Evolutionary conservation across 2,888 invertebrate species (phyloP).

Genomic region (Pedicia rivosa): DNA sequence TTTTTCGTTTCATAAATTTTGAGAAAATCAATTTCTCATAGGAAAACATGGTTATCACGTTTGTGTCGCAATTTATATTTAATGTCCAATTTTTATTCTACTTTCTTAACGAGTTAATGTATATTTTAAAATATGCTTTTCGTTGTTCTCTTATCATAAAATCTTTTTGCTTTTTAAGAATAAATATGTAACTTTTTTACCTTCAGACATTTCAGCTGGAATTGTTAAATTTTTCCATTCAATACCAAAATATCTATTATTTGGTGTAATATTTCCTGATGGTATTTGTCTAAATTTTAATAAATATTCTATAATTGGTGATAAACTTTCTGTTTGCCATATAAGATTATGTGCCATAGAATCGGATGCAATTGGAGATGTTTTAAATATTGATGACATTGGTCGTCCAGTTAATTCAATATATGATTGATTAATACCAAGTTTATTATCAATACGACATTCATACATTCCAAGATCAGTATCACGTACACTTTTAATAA

Average conservation of each 20-base stretch:
- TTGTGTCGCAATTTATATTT: too few species aligned
- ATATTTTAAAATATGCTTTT: too few species aligned
- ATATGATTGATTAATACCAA: conserved; percentile 51
- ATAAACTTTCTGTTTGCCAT: conserved; percentile 75
- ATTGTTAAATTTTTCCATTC: conserved; percentile 28
- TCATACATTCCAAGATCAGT: conserved; percentile 63
- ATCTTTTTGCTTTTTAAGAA: too few species aligned
- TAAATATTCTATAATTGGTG: conserved; percentile 56
- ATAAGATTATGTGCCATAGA: conserved; percentile 49
- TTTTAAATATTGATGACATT: conserved; percentile 27
- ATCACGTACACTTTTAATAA: conserved; percentile 48
- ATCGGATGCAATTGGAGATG: conserved; percentile 23
- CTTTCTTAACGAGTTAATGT: too few species aligned
- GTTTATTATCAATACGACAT: conserved; percentile 57
- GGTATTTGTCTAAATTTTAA: conserved; percentile 31
- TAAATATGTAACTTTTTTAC: conserved; percentile 18
- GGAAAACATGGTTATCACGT: too few species aligned
- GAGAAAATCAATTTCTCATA: too few species aligned
- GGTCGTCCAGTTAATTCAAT: conserved; percentile 52
- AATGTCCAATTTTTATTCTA: too few species aligned
- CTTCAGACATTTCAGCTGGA: conserved; percentile 25
- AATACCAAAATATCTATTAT: conserved; percentile 12
- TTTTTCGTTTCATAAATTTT: too few species aligned
- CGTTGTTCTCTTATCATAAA: too few species aligned
- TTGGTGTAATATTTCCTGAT: conserved; percentile 20